Conservation (phyloP, 1,140 invertebrate genomes). For the Laupala kohalensis region DNA sequence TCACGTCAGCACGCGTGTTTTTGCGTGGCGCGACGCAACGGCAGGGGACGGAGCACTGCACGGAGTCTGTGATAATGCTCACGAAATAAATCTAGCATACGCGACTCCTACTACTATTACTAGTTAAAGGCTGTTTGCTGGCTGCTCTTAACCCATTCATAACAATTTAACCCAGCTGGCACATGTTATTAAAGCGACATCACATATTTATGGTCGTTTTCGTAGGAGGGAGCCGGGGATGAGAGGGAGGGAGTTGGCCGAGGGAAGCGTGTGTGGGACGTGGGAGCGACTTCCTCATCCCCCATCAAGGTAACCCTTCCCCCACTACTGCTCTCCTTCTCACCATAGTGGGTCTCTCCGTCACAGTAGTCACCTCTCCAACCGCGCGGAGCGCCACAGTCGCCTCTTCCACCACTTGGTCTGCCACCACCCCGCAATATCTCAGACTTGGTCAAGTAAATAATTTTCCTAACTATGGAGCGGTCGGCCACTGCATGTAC, state of each 20-base stretch:
- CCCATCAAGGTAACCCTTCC: not conserved
- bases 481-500: not conserved
- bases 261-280: not conserved
- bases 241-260: not conserved
- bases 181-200: constrained; percentile 29
- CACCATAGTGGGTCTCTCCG: not conserved
- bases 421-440: constrained; percentile 5
- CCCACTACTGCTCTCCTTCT: not conserved
- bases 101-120: constrained; percentile 9
- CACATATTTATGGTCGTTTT: constrained; percentile 26
- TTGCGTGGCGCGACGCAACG: no score
- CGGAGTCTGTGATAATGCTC: constrained; percentile 11
- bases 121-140: constrained; percentile 13
- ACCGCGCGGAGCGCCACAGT: no score
- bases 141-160: constrained; percentile 23
- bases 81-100: constrained; percentile 12
- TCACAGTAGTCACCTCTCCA: no score
- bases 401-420: not conserved
- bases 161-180: constrained; percentile 29
- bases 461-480: constrained; percentile 13
- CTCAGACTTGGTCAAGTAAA: constrained; percentile 15
- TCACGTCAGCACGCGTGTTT: no score
- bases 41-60: no score
- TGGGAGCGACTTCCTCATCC: not conserved
- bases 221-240: not conserved